phyloP scores from a whole-genome alignment of 1,140 invertebrate species.

The Gonioctena quinquepunctata region DNA sequence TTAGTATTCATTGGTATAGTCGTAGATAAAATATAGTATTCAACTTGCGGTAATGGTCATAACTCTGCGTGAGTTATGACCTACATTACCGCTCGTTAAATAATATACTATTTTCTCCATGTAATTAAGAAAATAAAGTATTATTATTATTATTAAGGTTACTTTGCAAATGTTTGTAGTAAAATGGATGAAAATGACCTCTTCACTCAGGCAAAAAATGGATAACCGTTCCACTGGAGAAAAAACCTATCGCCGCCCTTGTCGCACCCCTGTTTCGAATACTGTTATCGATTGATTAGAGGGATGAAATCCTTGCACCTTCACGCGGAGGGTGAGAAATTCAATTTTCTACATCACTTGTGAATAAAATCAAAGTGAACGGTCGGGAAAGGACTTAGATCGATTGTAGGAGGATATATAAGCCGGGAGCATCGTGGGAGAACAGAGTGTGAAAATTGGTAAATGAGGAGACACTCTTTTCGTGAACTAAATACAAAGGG shows the following conservation, averaged over 20 bases:
- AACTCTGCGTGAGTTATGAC: too few species aligned
- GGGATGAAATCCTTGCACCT: constrained; percentile 47
- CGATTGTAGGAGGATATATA: constrained; percentile 27
- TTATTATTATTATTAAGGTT: too few species aligned
- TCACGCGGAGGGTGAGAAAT: constrained; percentile 49
- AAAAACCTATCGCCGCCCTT: neutral
- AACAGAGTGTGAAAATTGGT: constrained; percentile 10
- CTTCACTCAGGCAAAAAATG: neutral
- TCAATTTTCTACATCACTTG: constrained; percentile 56
- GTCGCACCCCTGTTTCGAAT: neutral
- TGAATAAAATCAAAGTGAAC: constrained; percentile 54
- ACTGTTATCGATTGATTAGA: constrained; percentile 45
- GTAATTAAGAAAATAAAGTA: too few species aligned
- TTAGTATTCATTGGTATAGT: too few species aligned
- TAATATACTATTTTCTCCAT: too few species aligned
- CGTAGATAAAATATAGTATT: too few species aligned
- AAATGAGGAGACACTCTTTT: constrained; percentile 12
- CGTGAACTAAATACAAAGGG: neutral
- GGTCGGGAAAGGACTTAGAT: constrained; percentile 41
- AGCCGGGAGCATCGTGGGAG: constrained; percentile 9
- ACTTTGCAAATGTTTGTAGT: too few species aligned
- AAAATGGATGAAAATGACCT: too few species aligned
- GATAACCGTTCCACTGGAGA: neutral
- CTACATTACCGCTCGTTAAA: too few species aligned
- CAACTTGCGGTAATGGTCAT: too few species aligned